These are phyloP conservation scores for Poeciliopsis presidionis DNA, from an alignment of 2,797 vertebrate genomes.

Conservation along the genomic window DNA sequence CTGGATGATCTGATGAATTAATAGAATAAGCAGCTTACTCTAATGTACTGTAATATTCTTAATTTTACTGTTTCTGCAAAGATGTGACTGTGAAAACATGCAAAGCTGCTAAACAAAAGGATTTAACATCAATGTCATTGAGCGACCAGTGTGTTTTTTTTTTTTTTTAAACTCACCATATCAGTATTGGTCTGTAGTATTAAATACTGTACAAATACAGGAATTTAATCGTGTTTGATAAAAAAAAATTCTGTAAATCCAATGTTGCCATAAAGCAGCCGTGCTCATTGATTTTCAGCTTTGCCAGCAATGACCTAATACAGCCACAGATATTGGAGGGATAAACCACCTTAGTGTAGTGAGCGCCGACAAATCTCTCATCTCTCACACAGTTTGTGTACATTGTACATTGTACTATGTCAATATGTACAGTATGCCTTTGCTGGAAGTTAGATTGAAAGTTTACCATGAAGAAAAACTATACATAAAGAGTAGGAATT, in stretches of 20 bases:
- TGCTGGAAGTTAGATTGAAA: slow-evolving; percentile 12
- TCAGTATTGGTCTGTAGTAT: slow-evolving; percentile 16
- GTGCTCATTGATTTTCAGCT: slow-evolving; percentile 37
- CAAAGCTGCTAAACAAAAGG: slow-evolving; percentile 19
- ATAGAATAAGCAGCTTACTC: slow-evolving; percentile 80
- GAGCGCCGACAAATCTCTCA: slow-evolving; percentile 15
- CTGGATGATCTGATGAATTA: slow-evolving; percentile 83
- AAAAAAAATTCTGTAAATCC: slow-evolving; percentile 24
- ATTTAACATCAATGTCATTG: not conserved
- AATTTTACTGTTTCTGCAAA: slow-evolving; percentile 46
- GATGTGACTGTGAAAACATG: slow-evolving; percentile 18
- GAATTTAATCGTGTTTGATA: slow-evolving; percentile 40
- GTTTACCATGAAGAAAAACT: not conserved
- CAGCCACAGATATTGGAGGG: slow-evolving; percentile 38
- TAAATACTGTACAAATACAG: slow-evolving; percentile 31
- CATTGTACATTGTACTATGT: not conserved
- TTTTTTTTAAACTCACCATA: slow-evolving; percentile 1
- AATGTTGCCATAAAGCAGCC: slow-evolving; percentile 28
- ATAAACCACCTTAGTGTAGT: slow-evolving; percentile 28
- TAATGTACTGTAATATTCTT: slow-evolving; percentile 32
- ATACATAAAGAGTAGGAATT: not conserved
- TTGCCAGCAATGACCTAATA: slow-evolving; percentile 12
- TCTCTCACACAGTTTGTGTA: not conserved
- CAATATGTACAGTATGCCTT: slow-evolving; percentile 16
- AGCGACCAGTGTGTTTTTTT: not conserved